Evolutionary conservation across 2,113 vertebrate species (phyloP).

Genomic region (Thunnus maccoyii): DNA sequence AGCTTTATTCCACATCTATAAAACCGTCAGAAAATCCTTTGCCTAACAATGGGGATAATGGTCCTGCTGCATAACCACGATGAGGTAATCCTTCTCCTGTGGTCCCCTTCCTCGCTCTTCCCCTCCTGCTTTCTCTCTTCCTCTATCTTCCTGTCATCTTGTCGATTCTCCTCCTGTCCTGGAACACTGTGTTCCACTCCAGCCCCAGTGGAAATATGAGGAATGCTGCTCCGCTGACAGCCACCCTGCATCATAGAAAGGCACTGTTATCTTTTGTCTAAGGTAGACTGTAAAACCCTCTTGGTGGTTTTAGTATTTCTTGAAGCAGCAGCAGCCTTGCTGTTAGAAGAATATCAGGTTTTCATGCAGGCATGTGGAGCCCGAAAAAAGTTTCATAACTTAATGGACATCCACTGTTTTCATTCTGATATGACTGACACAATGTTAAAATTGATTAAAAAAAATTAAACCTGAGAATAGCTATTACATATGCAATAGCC

Average conservation of each 20-base stretch:
- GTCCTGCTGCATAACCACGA: constrained; percentile 19
- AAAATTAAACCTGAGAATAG: not conserved
- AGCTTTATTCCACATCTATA: constrained; percentile 26
- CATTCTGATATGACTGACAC: not conserved
- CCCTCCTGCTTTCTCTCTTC: not conserved
- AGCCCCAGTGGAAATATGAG: constrained; percentile 50
- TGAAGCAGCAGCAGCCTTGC: not conserved
- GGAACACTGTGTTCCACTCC: constrained; percentile 65
- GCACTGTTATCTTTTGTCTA: constrained; percentile 37
- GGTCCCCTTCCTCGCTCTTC: constrained; percentile 16
- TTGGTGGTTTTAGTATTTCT: constrained; percentile 12
- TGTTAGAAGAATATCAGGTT: not conserved
- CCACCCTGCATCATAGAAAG: constrained; percentile 44
- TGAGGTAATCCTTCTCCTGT: constrained; percentile 40
- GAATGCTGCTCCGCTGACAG: constrained; percentile 53
- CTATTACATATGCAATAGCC: constrained; percentile 6
- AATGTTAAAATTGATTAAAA: not conserved
- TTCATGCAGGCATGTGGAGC: not conserved
- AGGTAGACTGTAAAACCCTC: constrained; percentile 26
- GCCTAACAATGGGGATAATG: constrained; percentile 47
- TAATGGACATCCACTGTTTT: constrained; percentile 8
- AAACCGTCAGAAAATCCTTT: constrained; percentile 22
- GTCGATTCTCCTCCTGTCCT: constrained; percentile 36
- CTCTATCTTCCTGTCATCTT: constrained; percentile 44
- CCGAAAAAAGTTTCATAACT: not conserved